Evolutionary conservation across 1,140 invertebrate species (phyloP), one percentile per base, ranked within the genome.

Genomic region (Heliconius congener): DNA sequence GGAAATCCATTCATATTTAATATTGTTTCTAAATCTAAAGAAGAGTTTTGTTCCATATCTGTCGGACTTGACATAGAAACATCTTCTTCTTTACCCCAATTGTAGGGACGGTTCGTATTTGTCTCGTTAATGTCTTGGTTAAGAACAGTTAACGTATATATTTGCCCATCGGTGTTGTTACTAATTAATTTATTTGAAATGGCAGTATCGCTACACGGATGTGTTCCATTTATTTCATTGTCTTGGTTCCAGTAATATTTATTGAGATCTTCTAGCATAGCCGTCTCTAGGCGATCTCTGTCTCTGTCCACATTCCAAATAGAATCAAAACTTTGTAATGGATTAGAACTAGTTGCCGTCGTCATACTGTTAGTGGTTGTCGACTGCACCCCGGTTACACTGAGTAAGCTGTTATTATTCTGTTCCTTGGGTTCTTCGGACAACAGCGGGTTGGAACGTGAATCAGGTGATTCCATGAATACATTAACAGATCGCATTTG

Each of bases 211-310:
- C 91, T 85, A 84, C 92, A 95, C 39, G 93, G 89, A 85, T 94
- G 95, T 42, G 94, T 89, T 60, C 95, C 90, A 82, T 93, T 95
- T n/a, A 95, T 94, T 77, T 96, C 95, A 72, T 94, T 94, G 71
- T 96, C 95, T 89, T 96, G 95, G 76, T 95, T 96, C 97, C 97
- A 98, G 84, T 97, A 97, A 90, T 96, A 97, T 85, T 97, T 97
- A 89, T 97, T 97, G 46, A 97, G 95, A 88, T 97, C 97, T 90
- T 97, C 97, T 81, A 98, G 93, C 74, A 97, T 96, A 46, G 96
- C 95, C 30, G 96, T 95, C 94, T 97, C 96, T 87, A 97, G 91
- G 87, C 96, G 91, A 88, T 96, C 95, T 82, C 96, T 93, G 91
- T 97, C 95, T 91, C 97, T 96, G 81, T 97, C 96, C 18, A 96